Conservation (phyloP, 2,888 invertebrate genomes). For the Bombylius discolor region DNA sequence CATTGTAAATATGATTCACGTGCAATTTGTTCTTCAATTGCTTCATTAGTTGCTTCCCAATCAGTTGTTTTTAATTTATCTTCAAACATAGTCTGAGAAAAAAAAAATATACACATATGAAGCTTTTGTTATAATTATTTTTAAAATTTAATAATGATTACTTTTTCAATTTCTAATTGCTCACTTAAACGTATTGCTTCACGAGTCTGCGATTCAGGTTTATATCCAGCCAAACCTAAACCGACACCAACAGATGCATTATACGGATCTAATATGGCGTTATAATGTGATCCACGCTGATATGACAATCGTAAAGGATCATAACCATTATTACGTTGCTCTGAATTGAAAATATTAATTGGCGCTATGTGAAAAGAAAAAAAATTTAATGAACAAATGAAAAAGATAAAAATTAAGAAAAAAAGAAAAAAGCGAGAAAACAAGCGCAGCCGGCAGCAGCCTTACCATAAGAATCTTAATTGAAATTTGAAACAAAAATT, state of each 20-base stretch:
- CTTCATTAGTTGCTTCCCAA: constrained; percentile 84
- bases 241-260: constrained; percentile 72
- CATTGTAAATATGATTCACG: constrained; percentile 74
- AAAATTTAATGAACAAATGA: not conserved
- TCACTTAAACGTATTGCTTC: constrained; percentile 68
- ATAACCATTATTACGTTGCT: constrained; percentile 54
- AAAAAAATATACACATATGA: not conserved
- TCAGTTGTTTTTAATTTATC: constrained; percentile 80
- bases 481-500: too few species aligned
- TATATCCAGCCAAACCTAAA: constrained; percentile 66
- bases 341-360: constrained; percentile 73
- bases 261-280: constrained; percentile 75
- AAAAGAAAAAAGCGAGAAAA: constrained; percentile 2
- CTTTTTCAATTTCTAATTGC: constrained; percentile 67
- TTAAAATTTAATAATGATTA: constrained; percentile 20
- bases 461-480: too few species aligned
- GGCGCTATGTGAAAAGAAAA: constrained; percentile 46
- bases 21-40: constrained; percentile 78
- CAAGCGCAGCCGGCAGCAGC: too few species aligned
- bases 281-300: constrained; percentile 77
- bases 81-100: constrained; percentile 65
- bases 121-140: not conserved
- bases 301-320: constrained; percentile 74
- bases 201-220: constrained; percentile 57
- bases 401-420: constrained; percentile 3